Conservation (phyloP, 2,888 invertebrate species). For the Poecilus cupreus region DNA sequence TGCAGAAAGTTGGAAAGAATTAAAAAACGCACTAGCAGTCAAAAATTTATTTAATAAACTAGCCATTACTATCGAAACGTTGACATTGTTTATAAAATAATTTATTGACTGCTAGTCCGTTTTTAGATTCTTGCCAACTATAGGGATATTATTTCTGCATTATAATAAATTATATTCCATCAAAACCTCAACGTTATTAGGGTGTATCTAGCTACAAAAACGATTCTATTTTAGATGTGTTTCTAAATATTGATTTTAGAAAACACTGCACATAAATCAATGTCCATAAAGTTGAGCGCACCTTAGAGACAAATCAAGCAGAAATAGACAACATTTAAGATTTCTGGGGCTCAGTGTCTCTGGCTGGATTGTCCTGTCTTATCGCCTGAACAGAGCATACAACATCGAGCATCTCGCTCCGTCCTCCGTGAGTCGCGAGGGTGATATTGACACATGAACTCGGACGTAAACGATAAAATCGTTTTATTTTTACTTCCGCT, state of each 20-base stretch:
- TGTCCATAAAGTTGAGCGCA: neutral
- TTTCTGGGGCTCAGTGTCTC: neutral
- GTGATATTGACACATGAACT: slow-evolving; percentile 24
- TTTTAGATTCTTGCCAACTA: too few relatives aligned
- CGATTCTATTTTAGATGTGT: neutral
- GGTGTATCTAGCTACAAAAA: too few relatives aligned
- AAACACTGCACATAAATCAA: neutral
- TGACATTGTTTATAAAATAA: too few relatives aligned
- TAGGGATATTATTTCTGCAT: too few relatives aligned
- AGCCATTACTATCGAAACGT: too few relatives aligned
- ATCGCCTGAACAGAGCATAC: neutral
- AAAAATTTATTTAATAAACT: too few relatives aligned
- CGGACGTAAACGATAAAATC: slow-evolving; percentile 17
- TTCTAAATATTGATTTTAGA: neutral
- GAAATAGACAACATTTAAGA: slow-evolving; percentile 34
- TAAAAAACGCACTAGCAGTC: too few relatives aligned
- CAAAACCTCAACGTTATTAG: too few relatives aligned
- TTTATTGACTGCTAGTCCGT: too few relatives aligned
- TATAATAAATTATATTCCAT: too few relatives aligned
- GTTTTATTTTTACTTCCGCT: slow-evolving; percentile 25
- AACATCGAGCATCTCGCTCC: neutral
- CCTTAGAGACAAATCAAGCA: neutral
- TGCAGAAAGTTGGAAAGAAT: too few relatives aligned
- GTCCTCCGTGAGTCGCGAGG: neutral
- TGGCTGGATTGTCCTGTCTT: slow-evolving; percentile 21